Conservation (phyloP, 2,113 vertebrate genomes). For the Corythoichthys haematopterus region DNA sequence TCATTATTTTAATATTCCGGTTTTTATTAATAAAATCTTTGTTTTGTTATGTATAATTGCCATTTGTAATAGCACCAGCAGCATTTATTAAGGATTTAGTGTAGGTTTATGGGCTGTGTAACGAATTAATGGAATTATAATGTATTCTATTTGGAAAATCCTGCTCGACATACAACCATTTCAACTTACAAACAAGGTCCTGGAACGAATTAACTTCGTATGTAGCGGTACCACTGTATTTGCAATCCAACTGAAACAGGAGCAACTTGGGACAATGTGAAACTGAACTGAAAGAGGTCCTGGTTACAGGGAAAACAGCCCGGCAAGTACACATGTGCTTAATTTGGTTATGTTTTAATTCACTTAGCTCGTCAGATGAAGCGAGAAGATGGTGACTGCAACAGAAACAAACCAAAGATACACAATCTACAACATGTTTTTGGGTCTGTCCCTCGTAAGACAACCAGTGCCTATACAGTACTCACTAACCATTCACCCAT, state of each 20-base stretch:
- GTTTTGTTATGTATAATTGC: too few relatives aligned
- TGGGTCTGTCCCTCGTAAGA: neutral
- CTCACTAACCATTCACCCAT: neutral
- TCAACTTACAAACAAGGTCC: too few relatives aligned
- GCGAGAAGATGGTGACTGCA: conserved; percentile 24
- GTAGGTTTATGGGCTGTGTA: too few relatives aligned
- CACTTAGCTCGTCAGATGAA: conserved; percentile 40
- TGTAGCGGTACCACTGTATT: conserved; percentile 9
- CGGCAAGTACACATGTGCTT: conserved; percentile 24
- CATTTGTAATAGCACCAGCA: too few relatives aligned
- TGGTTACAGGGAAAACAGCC: conserved; percentile 14
- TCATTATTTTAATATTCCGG: too few relatives aligned
- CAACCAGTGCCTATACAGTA: neutral
- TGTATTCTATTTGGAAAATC: too few relatives aligned
- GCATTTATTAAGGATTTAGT: too few relatives aligned
- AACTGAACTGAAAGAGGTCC: conserved; percentile 15
- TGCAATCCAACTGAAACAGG: conserved; percentile 26
- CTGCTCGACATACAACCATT: too few relatives aligned
- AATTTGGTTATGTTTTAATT: conserved; percentile 52
- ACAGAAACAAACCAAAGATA: conserved; percentile 16
- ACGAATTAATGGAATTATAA: too few relatives aligned
- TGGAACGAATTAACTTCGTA: too few relatives aligned
- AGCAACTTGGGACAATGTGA: conserved; percentile 24
- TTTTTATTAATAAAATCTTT: too few relatives aligned
- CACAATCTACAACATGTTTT: neutral